Evolutionary conservation across 1,140 invertebrate species (phyloP).

Genomic region (Aleiodes sp.): DNA sequence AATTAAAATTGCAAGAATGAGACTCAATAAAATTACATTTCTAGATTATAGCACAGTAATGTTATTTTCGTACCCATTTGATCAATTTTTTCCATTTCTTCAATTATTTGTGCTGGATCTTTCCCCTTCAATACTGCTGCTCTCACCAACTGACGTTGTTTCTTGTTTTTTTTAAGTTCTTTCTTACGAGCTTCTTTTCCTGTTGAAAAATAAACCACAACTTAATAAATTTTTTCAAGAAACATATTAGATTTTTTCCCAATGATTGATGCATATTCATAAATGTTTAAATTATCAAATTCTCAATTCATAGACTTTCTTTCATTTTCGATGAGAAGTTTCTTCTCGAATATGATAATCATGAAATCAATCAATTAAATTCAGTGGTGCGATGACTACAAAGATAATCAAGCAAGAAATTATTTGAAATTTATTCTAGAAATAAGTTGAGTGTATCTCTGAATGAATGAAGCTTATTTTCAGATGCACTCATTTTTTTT

Average conservation of each 20-base stretch:
- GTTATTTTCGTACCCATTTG: slow-evolving; percentile 83
- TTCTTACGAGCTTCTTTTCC: slow-evolving; percentile 97
- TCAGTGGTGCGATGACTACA: too few relatives aligned
- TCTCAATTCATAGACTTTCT: background rate
- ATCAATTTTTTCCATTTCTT: slow-evolving; percentile 97
- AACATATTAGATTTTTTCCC: background rate
- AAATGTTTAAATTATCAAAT: background rate
- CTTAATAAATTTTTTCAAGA: background rate
- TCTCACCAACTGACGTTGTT: slow-evolving; percentile 93
- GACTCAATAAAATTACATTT: too few relatives aligned
- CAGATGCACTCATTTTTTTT: too few relatives aligned
- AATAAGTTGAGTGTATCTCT: too few relatives aligned
- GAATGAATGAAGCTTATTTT: too few relatives aligned
- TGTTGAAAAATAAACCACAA: slow-evolving; percentile 56
- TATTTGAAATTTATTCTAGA: too few relatives aligned
- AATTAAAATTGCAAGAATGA: too few relatives aligned
- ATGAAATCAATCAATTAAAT: too few relatives aligned
- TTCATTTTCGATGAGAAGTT: too few relatives aligned
- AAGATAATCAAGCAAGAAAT: too few relatives aligned
- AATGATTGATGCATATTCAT: background rate
- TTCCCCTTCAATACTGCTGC: slow-evolving; percentile 98
- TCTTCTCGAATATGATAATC: too few relatives aligned
- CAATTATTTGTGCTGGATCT: slow-evolving; percentile 92
- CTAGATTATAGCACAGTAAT: too few relatives aligned
- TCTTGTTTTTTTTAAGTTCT: slow-evolving; percentile 98